A percentile compares a stretch with the other conserved stretches of the same genome.
phyloP scores from a whole-genome alignment of 1,140 invertebrate genomes.

The Capitella teleta region DNA sequence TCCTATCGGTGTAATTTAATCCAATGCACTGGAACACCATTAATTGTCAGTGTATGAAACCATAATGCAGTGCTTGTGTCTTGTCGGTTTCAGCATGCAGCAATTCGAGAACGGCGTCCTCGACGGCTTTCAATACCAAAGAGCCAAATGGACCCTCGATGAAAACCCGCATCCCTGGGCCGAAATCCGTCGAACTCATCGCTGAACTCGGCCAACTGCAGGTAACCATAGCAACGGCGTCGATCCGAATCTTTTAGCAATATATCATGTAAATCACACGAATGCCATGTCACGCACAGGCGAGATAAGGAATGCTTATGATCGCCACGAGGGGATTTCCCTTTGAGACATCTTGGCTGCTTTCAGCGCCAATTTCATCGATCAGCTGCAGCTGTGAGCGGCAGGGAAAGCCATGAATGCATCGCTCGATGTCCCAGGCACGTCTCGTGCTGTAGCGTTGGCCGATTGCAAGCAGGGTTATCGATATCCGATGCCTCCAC shows the following conservation, averaged over 20 bases:
- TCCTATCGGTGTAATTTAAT: too few relatives aligned
- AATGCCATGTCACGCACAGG: background rate
- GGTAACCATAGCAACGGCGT: constrained; percentile 14
- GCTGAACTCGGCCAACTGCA: constrained; percentile 47
- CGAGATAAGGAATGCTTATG: background rate
- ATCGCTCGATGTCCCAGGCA: too few relatives aligned
- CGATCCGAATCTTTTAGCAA: background rate
- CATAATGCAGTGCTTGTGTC: too few relatives aligned
- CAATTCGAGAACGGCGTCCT: too few relatives aligned
- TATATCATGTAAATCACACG: background rate
- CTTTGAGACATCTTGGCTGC: background rate
- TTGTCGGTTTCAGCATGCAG: too few relatives aligned
- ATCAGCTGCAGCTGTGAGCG: background rate
- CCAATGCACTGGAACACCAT: too few relatives aligned
- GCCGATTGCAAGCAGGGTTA: too few relatives aligned
- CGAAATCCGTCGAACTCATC: constrained; percentile 52
- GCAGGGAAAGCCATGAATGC: too few relatives aligned
- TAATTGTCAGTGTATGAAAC: too few relatives aligned
- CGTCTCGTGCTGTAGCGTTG: too few relatives aligned
- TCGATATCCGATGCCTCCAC: too few relatives aligned
- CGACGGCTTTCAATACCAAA: background rate
- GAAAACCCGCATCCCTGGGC: constrained; percentile 59
- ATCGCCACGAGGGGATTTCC: background rate
- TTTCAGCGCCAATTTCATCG: background rate
- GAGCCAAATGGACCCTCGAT: constrained; percentile 56